phyloP scores from a whole-genome alignment of 2,113 vertebrate species.

The Chionis minor region DNA sequence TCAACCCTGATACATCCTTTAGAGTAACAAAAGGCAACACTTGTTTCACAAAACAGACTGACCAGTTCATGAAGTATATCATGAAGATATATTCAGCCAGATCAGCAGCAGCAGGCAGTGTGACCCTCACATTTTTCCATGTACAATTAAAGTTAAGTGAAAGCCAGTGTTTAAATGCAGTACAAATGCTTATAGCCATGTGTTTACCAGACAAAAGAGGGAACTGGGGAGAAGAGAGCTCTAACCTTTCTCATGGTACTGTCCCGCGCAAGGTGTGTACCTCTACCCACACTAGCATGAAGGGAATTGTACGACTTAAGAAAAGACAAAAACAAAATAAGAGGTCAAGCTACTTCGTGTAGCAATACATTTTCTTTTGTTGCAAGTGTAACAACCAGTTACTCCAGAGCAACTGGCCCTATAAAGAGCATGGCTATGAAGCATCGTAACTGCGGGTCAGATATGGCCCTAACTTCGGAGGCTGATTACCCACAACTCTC shows the following conservation, averaged over 20 bases:
- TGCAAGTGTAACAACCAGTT: neutral
- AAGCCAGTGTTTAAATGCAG: neutral
- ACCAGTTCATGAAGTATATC: neutral
- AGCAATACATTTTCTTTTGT: neutral
- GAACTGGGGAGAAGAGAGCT: neutral
- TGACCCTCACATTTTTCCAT: neutral
- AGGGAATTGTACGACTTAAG: neutral
- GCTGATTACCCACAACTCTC: neutral
- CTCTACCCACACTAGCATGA: neutral
- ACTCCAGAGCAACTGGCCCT: neutral
- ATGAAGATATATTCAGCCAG: neutral
- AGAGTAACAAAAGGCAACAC: neutral
- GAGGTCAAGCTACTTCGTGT: neutral
- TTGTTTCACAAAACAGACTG: neutral
- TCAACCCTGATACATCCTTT: neutral
- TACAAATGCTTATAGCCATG: fast-evolving
- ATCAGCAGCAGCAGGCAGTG: neutral
- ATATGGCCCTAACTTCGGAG: neutral
- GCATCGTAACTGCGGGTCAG: neutral
- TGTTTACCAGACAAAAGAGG: neutral
- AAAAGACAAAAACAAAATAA: neutral
- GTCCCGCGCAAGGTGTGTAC: neutral
- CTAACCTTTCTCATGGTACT: neutral
- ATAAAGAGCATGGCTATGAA: neutral
- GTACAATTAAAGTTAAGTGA: neutral